A percentile compares a stretch with the other conserved stretches of the same genome.
Evolutionary conservation across 2,888 invertebrate genomes (phyloP).

Genomic region (Halictus quadricinctus): DNA sequence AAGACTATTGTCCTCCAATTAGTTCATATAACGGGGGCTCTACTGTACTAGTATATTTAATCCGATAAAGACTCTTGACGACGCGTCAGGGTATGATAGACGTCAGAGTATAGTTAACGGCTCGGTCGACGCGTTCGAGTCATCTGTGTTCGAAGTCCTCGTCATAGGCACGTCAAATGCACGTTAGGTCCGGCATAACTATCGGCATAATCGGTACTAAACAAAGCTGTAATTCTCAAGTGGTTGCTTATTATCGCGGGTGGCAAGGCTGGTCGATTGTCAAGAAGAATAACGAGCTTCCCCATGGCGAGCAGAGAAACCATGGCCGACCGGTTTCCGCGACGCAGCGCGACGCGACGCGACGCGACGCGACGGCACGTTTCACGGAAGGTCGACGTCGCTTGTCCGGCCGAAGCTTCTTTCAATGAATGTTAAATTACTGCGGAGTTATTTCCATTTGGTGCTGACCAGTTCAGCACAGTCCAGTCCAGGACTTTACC

Average conservation of each 20-base stretch:
- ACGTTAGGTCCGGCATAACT: conserved; percentile 34
- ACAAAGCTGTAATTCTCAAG: conserved; percentile 52
- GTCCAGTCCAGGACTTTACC: conserved; percentile 37
- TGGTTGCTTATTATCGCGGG: conserved; percentile 49
- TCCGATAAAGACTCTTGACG: neutral
- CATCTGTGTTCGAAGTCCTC: neutral
- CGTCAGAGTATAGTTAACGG: neutral
- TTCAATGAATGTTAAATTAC: conserved; percentile 66
- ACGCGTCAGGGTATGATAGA: neutral
- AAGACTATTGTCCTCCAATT: neutral
- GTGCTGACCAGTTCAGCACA: conserved; percentile 17
- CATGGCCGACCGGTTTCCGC: conserved; percentile 37
- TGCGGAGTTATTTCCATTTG: conserved; percentile 64
- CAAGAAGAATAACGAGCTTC: conserved; percentile 63
- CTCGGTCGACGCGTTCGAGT: neutral
- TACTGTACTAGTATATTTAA: neutral
- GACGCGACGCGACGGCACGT: conserved; percentile 15
- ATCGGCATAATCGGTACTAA: conserved; percentile 57
- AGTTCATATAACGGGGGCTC: neutral
- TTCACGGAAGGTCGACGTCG: conserved; percentile 46
- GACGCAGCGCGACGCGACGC: neutral
- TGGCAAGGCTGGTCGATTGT: conserved; percentile 47
- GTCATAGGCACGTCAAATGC: neutral
- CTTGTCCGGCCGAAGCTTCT: conserved; percentile 48
- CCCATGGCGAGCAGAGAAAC: conserved; percentile 20